Evolutionary conservation across 2,888 invertebrate genomes (phyloP).

Genomic region (Drosophila mulleri): DNA sequence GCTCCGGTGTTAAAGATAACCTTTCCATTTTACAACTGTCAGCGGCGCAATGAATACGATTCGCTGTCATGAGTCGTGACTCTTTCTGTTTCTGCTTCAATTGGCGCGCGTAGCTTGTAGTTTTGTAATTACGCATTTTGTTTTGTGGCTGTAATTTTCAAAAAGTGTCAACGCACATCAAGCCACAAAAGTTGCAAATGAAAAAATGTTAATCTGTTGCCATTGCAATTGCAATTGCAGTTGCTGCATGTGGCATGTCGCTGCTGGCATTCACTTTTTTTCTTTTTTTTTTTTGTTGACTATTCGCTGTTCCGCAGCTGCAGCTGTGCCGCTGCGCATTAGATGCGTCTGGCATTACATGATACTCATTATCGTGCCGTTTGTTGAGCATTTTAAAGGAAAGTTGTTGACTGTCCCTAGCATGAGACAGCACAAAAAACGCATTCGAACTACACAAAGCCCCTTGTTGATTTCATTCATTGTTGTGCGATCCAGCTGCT

Average conservation of each 20-base stretch:
- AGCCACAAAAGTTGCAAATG: conserved; percentile 37
- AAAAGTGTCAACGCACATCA: conserved; percentile 73
- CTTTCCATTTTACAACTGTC: conserved; percentile 73
- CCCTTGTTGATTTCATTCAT: conserved; percentile 65
- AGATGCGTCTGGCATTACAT: conserved; percentile 67
- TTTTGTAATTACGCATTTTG: conserved; percentile 59
- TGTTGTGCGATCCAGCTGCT: conserved; percentile 58
- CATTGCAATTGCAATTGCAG: conserved; percentile 17
- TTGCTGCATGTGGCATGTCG: conserved; percentile 37
- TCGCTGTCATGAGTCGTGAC: conserved; percentile 31
- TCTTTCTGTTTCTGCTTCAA: conserved; percentile 22
- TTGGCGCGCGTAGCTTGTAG: conserved; percentile 21
- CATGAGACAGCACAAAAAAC: conserved; percentile 60
- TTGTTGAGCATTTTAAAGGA: conserved; percentile 54
- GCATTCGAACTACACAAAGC: conserved; percentile 34
- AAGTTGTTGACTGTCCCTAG: conserved; percentile 43
- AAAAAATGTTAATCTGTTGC: conserved; percentile 69
- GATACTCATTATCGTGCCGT: conserved; percentile 69
- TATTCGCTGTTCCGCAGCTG: conserved; percentile 40
- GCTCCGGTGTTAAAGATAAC: conserved; percentile 50
- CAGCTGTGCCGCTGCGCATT: conserved; percentile 28
- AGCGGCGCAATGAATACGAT: conserved; percentile 46
- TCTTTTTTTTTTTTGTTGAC: conserved; percentile 14
- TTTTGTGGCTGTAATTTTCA: conserved; percentile 63
- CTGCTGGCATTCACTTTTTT: conserved; percentile 45